phyloP scores from a whole-genome alignment of 1,140 invertebrate species.

The Muscidifurax raptorellus region DNA sequence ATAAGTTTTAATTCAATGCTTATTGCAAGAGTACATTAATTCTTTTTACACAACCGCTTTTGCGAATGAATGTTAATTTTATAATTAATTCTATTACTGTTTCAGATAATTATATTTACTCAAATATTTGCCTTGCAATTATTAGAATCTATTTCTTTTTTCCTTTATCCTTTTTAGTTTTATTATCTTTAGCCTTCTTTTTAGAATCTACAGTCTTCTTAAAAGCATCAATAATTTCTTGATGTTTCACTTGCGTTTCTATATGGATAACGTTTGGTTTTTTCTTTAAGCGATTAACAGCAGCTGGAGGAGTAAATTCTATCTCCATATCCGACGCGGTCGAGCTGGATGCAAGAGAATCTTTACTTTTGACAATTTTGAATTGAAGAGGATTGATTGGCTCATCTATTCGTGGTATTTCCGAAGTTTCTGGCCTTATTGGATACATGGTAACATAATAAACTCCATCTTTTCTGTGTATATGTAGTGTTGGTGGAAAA shows the following conservation, averaged over 20 bases:
- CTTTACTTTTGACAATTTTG: constrained; percentile 67
- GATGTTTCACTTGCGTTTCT: constrained; percentile 70
- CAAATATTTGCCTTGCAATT: neutral
- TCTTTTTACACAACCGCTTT: no score
- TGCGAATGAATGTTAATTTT: neutral
- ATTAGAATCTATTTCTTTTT: constrained; percentile 29
- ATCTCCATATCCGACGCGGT: constrained; percentile 73
- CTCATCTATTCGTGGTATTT: constrained; percentile 58
- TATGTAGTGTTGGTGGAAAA: constrained; percentile 65
- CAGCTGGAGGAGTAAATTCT: constrained; percentile 71
- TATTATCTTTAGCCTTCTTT: constrained; percentile 52
- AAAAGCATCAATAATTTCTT: constrained; percentile 68
- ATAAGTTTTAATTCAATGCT: no score
- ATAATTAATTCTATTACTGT: neutral
- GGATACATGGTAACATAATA: constrained; percentile 73
- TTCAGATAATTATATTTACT: neutral
- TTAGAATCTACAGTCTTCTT: constrained; percentile 49
- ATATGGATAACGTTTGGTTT: constrained; percentile 72
- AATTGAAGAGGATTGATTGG: constrained; percentile 71
- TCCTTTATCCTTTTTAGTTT: constrained; percentile 52
- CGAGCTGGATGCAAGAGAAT: constrained; percentile 63
- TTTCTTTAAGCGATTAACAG: constrained; percentile 63
- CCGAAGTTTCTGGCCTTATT: constrained; percentile 60
- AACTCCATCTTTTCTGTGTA: constrained; percentile 68
- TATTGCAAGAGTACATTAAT: no score